phyloP scores from a whole-genome alignment of 1,140 invertebrate species.

The Thaumatotibia leucotreta region DNA sequence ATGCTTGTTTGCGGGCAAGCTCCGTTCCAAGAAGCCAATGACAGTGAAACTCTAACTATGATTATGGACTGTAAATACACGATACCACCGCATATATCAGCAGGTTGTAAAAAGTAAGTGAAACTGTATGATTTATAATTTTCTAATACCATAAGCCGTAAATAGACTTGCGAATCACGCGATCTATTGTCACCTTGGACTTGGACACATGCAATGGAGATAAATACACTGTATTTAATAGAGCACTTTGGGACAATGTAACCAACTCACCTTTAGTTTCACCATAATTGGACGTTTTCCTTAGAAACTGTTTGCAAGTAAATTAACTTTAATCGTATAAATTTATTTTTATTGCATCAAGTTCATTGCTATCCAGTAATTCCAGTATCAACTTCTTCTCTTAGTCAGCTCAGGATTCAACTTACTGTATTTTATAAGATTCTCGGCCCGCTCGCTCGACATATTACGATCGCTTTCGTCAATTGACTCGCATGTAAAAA shows the following conservation, averaged over 20 bases:
- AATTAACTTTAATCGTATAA: too few species aligned
- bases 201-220: too few species aligned
- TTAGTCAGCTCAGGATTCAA: too few species aligned
- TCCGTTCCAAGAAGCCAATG: constrained; percentile 99
- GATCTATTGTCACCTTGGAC: neutral
- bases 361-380: too few species aligned
- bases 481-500: too few species aligned
- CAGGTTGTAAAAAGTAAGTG: constrained; percentile 86
- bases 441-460: too few species aligned
- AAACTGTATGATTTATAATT: neutral
- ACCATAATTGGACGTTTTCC: too few species aligned
- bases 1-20: constrained; percentile 98
- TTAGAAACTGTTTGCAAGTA: too few species aligned
- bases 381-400: too few species aligned
- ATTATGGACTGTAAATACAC: constrained; percentile 99
- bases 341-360: too few species aligned
- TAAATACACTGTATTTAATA: neutral
- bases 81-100: constrained; percentile 92
- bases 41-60: constrained; percentile 99
- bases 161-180: neutral
- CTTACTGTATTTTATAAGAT: too few species aligned
- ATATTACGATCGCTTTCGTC: too few species aligned
- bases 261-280: neutral
- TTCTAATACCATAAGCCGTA: neutral
- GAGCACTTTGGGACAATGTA: neutral